Evolutionary conservation across 2,113 vertebrate genomes (phyloP).

Genomic region (Neofelis nebulosa): DNA sequence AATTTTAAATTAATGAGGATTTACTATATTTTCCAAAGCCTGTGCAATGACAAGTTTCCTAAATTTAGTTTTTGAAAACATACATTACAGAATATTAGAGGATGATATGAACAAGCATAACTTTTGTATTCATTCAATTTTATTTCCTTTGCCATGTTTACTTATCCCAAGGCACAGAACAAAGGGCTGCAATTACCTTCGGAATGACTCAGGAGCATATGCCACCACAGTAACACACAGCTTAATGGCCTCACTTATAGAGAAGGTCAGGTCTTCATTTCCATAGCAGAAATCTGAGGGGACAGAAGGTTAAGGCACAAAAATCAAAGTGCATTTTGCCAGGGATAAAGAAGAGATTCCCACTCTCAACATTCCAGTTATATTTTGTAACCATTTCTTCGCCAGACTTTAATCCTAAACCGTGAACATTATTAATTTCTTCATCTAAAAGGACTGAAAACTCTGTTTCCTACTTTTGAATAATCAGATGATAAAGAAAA

Average conservation of each 20-base stretch:
- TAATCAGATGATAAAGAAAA: neutral
- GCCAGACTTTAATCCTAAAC: conserved; percentile 2
- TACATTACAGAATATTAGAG: neutral
- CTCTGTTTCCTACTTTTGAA: neutral
- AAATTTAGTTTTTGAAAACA: conserved; percentile 15
- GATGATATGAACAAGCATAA: neutral
- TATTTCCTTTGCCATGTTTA: neutral
- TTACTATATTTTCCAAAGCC: neutral
- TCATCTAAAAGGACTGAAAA: neutral
- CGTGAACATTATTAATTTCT: neutral
- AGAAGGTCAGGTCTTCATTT: conserved; percentile 96
- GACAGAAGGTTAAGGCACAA: neutral
- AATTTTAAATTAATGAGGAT: conserved; percentile 20
- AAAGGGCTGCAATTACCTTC: conserved; percentile 87
- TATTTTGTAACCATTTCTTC: neutral
- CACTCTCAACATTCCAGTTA: neutral
- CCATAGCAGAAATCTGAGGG: conserved; percentile 97
- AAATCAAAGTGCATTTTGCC: neutral
- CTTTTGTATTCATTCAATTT: neutral
- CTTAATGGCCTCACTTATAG: conserved; percentile 98
- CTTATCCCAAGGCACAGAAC: neutral
- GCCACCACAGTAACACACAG: conserved; percentile 97
- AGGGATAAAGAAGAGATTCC: neutral
- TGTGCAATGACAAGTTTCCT: neutral
- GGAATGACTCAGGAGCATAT: conserved; percentile 97